Percentiles rank a stretch among this genome's conserved stretches.
phyloP scores from a whole-genome alignment of 2,888 invertebrate species.

The Acleris holmiana region DNA sequence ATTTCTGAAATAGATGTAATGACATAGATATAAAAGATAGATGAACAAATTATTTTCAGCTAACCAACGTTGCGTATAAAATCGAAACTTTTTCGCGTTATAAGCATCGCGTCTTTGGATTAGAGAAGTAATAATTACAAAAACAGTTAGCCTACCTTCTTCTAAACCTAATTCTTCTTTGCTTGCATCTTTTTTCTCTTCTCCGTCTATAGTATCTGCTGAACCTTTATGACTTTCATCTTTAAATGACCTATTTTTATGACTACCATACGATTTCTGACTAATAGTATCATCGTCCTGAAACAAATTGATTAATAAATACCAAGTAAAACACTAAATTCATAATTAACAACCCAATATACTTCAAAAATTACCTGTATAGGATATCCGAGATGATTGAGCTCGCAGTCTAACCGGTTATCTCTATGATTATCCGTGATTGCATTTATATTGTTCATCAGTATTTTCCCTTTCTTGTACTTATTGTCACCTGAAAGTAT shows the following conservation, averaged over 20 bases:
- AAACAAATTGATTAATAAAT: slow-evolving; percentile 34
- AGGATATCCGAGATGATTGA: slow-evolving; percentile 89
- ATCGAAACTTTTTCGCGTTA: too few species aligned
- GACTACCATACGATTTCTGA: slow-evolving; percentile 96
- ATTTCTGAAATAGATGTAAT: slow-evolving; percentile 58
- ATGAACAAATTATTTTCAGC: too few species aligned
- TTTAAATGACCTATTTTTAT: slow-evolving; percentile 94
- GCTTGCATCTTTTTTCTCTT: slow-evolving; percentile 94
- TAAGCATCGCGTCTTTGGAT: too few species aligned
- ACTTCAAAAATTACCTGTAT: slow-evolving; percentile 72
- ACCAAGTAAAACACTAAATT: background rate
- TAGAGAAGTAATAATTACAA: too few species aligned
- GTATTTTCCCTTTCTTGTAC: slow-evolving; percentile 91
- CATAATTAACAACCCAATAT: background rate
- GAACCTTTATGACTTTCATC: slow-evolving; percentile 96
- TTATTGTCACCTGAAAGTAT: slow-evolving; percentile 89
- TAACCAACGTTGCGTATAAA: too few species aligned
- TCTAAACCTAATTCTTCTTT: slow-evolving; percentile 95
- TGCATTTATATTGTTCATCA: slow-evolving; percentile 93
- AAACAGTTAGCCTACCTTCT: slow-evolving; percentile 82
- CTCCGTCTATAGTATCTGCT: slow-evolving; percentile 93
- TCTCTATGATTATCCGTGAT: slow-evolving; percentile 90
- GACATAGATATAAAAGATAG: too few species aligned
- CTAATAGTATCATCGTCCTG: slow-evolving; percentile 92
- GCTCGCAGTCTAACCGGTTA: slow-evolving; percentile 89